These are phyloP conservation scores for Sminthurides bifidus DNA, from an alignment of 1,140 invertebrate species.

Conservation along the genomic window DNA sequence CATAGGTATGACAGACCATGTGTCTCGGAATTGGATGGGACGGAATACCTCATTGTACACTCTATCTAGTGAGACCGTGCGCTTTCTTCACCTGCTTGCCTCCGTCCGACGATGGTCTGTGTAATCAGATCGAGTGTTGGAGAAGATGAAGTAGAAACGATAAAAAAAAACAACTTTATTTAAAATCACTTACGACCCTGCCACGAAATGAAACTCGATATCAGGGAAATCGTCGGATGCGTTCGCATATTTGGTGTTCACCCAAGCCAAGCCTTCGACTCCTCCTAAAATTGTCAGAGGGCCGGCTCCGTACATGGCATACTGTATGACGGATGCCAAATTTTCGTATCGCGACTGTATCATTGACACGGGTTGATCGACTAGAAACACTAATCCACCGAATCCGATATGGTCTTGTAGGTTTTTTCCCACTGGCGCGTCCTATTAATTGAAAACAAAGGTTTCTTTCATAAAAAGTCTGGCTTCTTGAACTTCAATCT, in stretches of 20 bases:
- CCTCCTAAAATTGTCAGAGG: constrained; percentile 78
- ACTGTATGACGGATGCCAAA: constrained; percentile 58
- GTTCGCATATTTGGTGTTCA: constrained; percentile 83
- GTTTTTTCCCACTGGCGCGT: constrained; percentile 48
- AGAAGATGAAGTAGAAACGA: too few species aligned
- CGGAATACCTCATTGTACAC: constrained; percentile 33
- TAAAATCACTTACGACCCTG: constrained; percentile 47
- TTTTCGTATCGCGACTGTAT: constrained; percentile 67
- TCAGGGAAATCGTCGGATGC: constrained; percentile 73
- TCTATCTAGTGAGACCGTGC: constrained; percentile 49
- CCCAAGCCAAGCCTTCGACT: constrained; percentile 77
- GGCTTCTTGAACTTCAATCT: too few species aligned
- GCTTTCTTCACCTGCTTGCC: constrained; percentile 68
- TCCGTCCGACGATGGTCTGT: constrained; percentile 64
- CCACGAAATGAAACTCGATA: constrained; percentile 85
- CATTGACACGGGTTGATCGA: constrained; percentile 66
- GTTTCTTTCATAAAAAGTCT: background rate
- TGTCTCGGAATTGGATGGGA: constrained; percentile 39
- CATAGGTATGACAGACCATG: constrained; percentile 55
- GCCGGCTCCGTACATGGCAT: constrained; percentile 65
- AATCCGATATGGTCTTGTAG: constrained; percentile 63
- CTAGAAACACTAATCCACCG: constrained; percentile 49
- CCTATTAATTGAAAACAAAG: constrained; percentile 2
- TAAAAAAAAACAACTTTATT: too few species aligned
- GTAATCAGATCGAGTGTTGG: background rate